These are phyloP conservation scores for Nesoenas mayeri DNA, from an alignment of 2,113 vertebrate species.

Conservation along the genomic window DNA sequence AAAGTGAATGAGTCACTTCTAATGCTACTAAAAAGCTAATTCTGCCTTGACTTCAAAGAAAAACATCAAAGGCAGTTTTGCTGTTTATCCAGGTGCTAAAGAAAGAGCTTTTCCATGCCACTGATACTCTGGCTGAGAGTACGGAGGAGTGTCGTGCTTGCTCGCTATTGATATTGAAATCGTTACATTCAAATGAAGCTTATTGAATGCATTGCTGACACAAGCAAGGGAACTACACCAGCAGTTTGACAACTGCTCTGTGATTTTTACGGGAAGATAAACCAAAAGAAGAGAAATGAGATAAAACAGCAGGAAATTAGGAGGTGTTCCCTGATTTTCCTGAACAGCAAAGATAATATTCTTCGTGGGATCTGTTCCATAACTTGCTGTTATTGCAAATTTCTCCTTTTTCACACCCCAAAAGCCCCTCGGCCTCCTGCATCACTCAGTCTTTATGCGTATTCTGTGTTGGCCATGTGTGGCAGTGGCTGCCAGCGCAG, in stretches of 20 bases:
- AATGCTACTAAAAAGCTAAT: background rate
- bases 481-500: background rate
- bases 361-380: background rate
- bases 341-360: background rate
- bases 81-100: background rate
- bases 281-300: background rate
- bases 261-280: background rate
- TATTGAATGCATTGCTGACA: background rate
- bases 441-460: accelerated
- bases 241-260: constrained; percentile 7
- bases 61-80: constrained; percentile 1
- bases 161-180: constrained; percentile 1
- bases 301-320: constrained; percentile 7
- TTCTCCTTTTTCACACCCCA: background rate
- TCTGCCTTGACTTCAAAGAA: constrained; percentile 39
- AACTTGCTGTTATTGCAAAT: background rate
- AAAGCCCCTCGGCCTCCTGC: background rate
- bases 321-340: background rate
- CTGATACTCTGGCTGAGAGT: background rate
- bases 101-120: background rate
- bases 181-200: background rate
- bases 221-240: background rate
- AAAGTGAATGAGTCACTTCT: background rate
- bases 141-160: background rate
- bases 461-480: background rate